Evolutionary conservation across 2,113 vertebrate genomes (phyloP), one percentile per base, ranked within the genome.

Genomic region (Puntigrus tetrazona): DNA sequence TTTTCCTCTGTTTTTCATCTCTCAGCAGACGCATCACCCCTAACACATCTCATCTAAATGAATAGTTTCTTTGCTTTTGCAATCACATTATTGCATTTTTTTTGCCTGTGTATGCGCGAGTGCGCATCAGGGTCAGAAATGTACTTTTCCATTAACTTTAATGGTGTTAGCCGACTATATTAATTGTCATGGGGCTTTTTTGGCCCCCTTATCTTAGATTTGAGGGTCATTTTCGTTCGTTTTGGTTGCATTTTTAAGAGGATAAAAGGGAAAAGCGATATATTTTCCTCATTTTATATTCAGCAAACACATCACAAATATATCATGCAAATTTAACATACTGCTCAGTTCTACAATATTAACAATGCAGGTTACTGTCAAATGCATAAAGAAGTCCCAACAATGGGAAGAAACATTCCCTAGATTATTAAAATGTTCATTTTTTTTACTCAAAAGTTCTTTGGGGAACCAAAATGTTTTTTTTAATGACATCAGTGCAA

Each of bases 1-100:
- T 70, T 57, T 85, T 41, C 34, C 70, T 80, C 82, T 27, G 20
- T 20, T 72, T 72, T 72, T 72, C 36, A 45, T 57, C 86, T 57
- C 80, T 86, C 11, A 72, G 69, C 22, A 72, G 11, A 70, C 14
- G 31, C 72, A 29, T 83, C 38, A 14, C 57, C 27, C 29, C 74
- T 7, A 13, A 67, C 63, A 34, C 63, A 29, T 52, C 50, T 67
- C 63, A 34, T 27, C 63, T 67, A 67, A 67, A 29, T 34, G 5
- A 67, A 67, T 57, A 20, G 50, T 27, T 43, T 6, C 10, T 65
- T 45, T 52, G 57, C 29, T 81, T 81, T 34, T 45, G 2, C 55
- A 67, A n/a, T 75, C 34, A 78, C 27, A n/a, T 57, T 16, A 29
- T 45, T 29, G 18, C 38, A 16, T 59, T 31, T 13, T 57, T 52